phyloP scores from a whole-genome alignment of 1,140 invertebrate genomes.

The Orussus abietinus region DNA sequence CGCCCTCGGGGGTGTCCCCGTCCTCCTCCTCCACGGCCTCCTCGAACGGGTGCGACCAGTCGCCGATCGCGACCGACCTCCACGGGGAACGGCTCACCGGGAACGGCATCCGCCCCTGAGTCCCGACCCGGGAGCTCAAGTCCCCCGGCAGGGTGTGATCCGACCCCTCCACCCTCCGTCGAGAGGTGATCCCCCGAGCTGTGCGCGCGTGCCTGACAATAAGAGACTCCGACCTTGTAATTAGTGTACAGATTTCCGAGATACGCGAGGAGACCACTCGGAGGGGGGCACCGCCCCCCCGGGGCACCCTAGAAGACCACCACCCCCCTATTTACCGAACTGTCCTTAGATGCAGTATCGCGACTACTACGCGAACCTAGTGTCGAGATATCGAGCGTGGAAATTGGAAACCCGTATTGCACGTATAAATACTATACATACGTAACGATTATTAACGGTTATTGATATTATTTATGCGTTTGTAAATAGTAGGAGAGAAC shows the following conservation, averaged over 20 bases:
- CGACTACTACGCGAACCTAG: too few species aligned
- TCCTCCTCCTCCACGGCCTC: constrained; percentile 49
- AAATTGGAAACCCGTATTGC: too few species aligned
- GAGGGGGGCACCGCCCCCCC: too few species aligned
- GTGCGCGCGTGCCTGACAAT: constrained; percentile 48
- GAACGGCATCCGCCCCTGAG: constrained; percentile 31
- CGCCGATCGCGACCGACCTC: constrained; percentile 43
- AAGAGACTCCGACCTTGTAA: constrained; percentile 48
- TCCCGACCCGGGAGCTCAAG: constrained; percentile 45
- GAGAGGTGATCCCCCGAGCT: too few species aligned
- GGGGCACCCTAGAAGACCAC: too few species aligned
- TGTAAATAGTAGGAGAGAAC: constrained; percentile 53
- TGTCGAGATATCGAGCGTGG: too few species aligned
- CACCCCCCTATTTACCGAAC: too few species aligned
- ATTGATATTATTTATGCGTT: constrained; percentile 55
- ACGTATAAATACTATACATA: constrained; percentile 27
- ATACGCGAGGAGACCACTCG: too few species aligned
- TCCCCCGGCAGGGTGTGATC: constrained; percentile 51
- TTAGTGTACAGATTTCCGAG: constrained; percentile 55
- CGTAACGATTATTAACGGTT: constrained; percentile 34
- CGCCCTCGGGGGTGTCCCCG: constrained; percentile 24
- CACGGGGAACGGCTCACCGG: too few species aligned
- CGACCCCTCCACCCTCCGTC: too few species aligned
- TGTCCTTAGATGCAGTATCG: too few species aligned
- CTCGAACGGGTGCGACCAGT: constrained; percentile 46